These are phyloP conservation scores for Rafetus swinhoei DNA, from an alignment of 2,113 vertebrate genomes.

Conservation along the genomic window DNA sequence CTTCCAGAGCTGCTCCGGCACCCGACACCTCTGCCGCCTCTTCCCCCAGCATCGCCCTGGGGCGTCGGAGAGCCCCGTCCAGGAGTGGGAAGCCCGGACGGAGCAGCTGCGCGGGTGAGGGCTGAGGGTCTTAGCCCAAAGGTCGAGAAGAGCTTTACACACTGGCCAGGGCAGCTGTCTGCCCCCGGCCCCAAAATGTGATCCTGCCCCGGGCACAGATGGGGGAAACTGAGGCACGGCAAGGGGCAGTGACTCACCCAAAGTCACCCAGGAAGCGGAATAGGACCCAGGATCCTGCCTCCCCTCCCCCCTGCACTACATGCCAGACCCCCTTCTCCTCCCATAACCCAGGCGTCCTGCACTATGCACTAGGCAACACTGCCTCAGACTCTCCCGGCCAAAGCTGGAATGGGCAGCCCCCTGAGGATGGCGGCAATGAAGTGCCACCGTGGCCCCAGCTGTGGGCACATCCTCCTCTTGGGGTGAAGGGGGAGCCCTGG, in stretches of 20 bases:
- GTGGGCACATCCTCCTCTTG: neutral
- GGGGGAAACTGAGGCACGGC: neutral
- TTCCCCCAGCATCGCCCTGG: neutral
- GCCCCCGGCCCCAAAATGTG: neutral
- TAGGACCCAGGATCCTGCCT: neutral
- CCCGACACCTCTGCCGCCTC: neutral
- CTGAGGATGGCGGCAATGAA: neutral
- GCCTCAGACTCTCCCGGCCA: neutral
- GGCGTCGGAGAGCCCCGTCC: neutral
- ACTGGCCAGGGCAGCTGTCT: too few species aligned
- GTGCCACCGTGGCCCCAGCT: neutral
- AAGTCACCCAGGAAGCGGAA: neutral
- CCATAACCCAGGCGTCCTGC: neutral
- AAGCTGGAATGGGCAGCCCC: neutral
- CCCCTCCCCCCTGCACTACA: neutral
- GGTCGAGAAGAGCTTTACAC: neutral
- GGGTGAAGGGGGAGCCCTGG: neutral
- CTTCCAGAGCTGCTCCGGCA: constrained; percentile 15
- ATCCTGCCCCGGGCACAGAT: fast-evolving
- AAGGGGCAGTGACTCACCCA: fast-evolving
- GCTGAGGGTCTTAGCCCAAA: neutral
- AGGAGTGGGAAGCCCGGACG: constrained; percentile 26
- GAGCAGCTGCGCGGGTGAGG: constrained; percentile 69
- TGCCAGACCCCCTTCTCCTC: neutral
- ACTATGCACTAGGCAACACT: neutral